phyloP scores from a whole-genome alignment of 2,113 vertebrate genomes.

The Mungos mungo region DNA sequence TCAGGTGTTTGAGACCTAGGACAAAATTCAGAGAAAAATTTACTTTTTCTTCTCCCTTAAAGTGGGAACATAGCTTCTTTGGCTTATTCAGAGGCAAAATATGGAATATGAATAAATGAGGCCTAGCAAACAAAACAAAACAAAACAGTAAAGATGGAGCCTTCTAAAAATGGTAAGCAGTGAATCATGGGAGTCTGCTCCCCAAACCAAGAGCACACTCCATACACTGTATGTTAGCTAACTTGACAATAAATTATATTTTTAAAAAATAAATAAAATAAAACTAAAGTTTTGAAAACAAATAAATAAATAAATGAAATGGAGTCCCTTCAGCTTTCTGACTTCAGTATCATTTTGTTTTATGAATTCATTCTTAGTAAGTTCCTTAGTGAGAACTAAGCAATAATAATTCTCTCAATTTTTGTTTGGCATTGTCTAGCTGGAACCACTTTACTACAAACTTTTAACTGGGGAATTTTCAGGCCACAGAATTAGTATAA shows the following conservation, averaged over 20 bases:
- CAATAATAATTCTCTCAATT: neutral
- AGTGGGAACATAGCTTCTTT: neutral
- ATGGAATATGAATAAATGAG: neutral
- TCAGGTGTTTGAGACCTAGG: neutral
- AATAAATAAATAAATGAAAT: neutral
- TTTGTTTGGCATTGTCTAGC: neutral
- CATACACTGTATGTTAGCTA: too few relatives aligned
- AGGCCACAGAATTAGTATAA: neutral
- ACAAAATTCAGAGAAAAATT: neutral
- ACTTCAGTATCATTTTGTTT: neutral
- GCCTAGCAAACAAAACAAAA: neutral
- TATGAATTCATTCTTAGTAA: neutral
- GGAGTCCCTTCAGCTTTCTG: neutral
- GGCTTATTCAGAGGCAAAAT: neutral
- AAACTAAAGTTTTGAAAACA: too few relatives aligned
- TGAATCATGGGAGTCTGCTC: too few relatives aligned
- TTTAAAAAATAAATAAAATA: too few relatives aligned
- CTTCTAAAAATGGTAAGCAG: neutral
- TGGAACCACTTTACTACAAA: neutral
- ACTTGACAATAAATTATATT: too few relatives aligned
- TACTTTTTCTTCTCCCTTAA: neutral
- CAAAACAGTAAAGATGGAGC: neutral
- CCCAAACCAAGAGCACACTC: too few relatives aligned
- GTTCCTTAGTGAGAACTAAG: neutral
- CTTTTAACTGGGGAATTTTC: conserved; percentile 29